These are phyloP conservation scores for Mionectes macconnelli DNA, from an alignment of 2,113 vertebrate genomes.

Conservation along the genomic window DNA sequence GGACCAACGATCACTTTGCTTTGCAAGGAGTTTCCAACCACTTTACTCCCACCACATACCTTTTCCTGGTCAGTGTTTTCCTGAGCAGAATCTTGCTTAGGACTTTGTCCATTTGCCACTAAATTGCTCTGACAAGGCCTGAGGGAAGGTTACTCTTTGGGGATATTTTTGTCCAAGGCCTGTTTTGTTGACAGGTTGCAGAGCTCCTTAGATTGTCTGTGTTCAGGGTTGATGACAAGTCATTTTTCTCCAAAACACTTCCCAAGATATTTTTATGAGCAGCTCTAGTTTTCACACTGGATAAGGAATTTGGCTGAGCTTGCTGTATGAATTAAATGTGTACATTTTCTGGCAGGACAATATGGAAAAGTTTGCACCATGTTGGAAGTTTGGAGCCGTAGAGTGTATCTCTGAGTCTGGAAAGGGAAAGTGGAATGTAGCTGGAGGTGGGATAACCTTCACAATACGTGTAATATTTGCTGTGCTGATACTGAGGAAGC, in stretches of 20 bases:
- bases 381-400: background rate
- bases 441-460: background rate
- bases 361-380: background rate
- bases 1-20: background rate
- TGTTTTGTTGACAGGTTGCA: background rate
- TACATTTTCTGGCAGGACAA: background rate
- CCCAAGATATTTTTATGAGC: background rate
- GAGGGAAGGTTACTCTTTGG: background rate
- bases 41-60: background rate
- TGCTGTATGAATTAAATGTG: background rate
- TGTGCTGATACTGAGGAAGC: background rate
- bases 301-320: background rate
- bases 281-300: background rate
- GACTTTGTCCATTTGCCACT: background rate
- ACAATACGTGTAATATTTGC: background rate
- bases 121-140: background rate
- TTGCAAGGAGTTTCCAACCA: background rate
- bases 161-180: background rate
- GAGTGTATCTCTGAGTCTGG: background rate
- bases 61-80: background rate
- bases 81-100: background rate
- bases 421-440: background rate
- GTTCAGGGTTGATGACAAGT: background rate
- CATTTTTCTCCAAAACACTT: background rate
- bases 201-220: background rate